Evolutionary conservation across 2,888 invertebrate species (phyloP).

Genomic region (Artemia sinica): DNA sequence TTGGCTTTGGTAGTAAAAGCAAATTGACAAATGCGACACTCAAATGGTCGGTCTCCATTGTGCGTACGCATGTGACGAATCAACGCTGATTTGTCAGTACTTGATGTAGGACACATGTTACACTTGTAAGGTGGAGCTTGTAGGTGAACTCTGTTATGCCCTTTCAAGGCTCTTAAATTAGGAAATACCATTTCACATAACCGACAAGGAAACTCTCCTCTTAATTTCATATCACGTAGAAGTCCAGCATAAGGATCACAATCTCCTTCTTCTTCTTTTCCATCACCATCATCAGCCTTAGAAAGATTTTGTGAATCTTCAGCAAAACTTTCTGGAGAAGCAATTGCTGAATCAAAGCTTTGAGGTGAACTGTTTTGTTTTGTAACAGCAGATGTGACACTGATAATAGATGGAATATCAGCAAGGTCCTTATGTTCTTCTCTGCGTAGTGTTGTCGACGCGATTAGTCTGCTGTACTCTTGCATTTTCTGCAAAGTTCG

Average conservation of each 20-base stretch:
- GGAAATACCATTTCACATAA: constrained; percentile 74
- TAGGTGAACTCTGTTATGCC: constrained; percentile 70
- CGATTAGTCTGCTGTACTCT: not conserved
- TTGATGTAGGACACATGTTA: constrained; percentile 77
- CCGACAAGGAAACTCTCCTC: constrained; percentile 75
- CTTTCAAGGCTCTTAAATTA: constrained; percentile 71
- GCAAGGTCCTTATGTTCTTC: constrained; percentile 51
- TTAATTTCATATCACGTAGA: constrained; percentile 69
- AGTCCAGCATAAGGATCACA: constrained; percentile 51
- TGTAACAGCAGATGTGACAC: constrained; percentile 39
- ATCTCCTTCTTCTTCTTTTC: constrained; percentile 59
- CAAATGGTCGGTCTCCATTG: constrained; percentile 85
- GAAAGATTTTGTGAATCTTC: not conserved
- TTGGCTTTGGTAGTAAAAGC: constrained; percentile 95
- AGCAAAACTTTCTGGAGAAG: constrained; percentile 7
- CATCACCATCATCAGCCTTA: constrained; percentile 19
- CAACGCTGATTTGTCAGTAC: constrained; percentile 74
- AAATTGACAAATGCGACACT: constrained; percentile 84
- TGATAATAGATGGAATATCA: constrained; percentile 65
- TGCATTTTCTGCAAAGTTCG: not conserved
- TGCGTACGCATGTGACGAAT: constrained; percentile 82
- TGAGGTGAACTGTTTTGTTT: constrained; percentile 22
- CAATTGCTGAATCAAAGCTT: constrained; percentile 12
- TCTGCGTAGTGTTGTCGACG: constrained; percentile 27
- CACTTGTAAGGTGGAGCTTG: constrained; percentile 64